Evolutionary conservation across 2,888 invertebrate species (phyloP), one percentile per base, ranked within the genome.

Genomic region (Isotomurus palustris): DNA sequence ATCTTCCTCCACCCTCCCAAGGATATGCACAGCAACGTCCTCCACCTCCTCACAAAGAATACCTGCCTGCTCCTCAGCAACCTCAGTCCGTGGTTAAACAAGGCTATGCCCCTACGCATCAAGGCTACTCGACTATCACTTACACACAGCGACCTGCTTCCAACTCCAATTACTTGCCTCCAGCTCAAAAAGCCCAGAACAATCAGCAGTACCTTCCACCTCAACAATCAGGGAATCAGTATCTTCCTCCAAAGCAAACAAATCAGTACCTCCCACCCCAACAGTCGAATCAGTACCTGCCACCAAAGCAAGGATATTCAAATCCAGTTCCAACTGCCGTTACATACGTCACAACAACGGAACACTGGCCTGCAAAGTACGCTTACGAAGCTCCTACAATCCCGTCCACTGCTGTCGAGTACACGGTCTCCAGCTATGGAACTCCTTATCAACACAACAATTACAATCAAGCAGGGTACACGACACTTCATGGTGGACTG

Each of bases 221-320:
- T 12, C 51, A 61, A 21, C 28, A 49, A 38, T 50, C 50, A 38
- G 45, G 12, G 21, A 32, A n/a, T 4, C 41, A 54, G 10, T 58
- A 58, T 53, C 25, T 28, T 4, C 55, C 60, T 8, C 62, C 56
- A 10, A 51, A 48, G 21, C 22, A 53, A 5, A 21, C 19, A 1
- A 56, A 40, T n/a, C 54, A 61, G 3, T 64, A 64, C 24, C 44
- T 53, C 28, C 58, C 61, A 12, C 64, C 64, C 1, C 52, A 56
- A 21, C 41, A 54, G 27, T 51, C 54, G 45, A 40, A 14, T 38
- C 35, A 32, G 2, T 24, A 57, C 12, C 56, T 54, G 19, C 49
- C 54, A 4, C 61, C 54, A 21, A 40, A 19, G 10, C 41, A 47
- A 14, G 36, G 44, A 14, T 29, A 55, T 27, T 32, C 53, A 6